These are phyloP conservation scores for Chelonia mydas DNA, from an alignment of 2,797 vertebrate species.

Conservation along the genomic window DNA sequence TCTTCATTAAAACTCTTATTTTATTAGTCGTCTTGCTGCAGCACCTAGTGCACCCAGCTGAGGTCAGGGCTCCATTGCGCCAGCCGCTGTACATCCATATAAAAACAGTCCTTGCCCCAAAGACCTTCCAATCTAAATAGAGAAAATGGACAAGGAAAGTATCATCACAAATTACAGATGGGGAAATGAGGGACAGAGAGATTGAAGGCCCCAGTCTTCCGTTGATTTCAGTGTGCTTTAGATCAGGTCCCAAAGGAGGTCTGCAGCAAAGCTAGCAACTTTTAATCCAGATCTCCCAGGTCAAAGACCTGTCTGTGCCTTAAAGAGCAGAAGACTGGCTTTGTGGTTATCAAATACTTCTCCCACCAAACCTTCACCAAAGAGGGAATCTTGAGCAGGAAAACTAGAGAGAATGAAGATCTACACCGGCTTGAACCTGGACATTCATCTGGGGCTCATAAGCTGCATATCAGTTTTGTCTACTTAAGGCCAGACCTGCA, in stretches of 20 bases:
- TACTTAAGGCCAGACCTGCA: not conserved
- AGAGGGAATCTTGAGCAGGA: not conserved
- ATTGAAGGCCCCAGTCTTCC: not conserved
- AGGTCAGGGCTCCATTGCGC: not conserved
- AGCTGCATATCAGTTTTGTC: not conserved
- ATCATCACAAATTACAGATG: not conserved
- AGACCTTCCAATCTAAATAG: not conserved
- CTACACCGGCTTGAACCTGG: not conserved
- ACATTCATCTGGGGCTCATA: not conserved
- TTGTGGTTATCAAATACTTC: not conserved
- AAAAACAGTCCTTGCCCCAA: not conserved
- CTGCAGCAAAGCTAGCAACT: not conserved
- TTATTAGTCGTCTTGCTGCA: not conserved
- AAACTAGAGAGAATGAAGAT: not conserved
- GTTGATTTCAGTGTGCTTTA: not conserved
- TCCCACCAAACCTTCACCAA: not conserved
- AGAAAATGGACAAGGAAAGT: not conserved
- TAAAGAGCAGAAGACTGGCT: not conserved
- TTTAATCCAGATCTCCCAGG: not conserved
- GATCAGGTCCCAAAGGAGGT: not conserved
- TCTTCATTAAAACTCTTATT: not conserved
- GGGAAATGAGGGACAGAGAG: not conserved
- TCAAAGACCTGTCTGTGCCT: not conserved
- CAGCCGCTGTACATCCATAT: not conserved
- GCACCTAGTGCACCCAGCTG: not conserved